Conservation (phyloP, 2,113 vertebrate genomes). For the Varanus salvator region DNA sequence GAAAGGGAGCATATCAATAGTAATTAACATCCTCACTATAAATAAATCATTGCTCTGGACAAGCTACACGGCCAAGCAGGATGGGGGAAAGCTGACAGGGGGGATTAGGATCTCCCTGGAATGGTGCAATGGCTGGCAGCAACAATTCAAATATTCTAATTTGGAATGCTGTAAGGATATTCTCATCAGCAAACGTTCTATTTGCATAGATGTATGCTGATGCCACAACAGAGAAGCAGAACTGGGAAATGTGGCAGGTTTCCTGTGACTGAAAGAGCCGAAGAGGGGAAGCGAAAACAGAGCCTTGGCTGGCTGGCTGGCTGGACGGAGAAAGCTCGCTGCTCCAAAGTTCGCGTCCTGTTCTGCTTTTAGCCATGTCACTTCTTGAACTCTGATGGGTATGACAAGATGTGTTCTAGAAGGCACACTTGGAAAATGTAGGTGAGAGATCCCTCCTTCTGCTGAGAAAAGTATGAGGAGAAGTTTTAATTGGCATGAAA, state of each 20-base stretch:
- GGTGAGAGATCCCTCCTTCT: not conserved
- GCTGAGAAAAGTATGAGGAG: not conserved
- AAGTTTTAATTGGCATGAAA: not conserved
- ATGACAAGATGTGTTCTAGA: not conserved
- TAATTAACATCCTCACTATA: not conserved
- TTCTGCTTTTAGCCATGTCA: not conserved
- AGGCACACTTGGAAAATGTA: not conserved
- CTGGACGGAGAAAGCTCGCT: not conserved
- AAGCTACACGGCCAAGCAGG: not conserved
- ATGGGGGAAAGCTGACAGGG: not conserved
- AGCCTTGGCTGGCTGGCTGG: too few relatives aligned
- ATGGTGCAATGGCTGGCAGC: not conserved
- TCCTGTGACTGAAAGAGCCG: not conserved
- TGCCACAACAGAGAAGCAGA: not conserved
- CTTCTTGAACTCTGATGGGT: slow-evolving; percentile 9
- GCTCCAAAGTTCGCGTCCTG: not conserved
- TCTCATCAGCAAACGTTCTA: not conserved
- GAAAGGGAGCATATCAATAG: not conserved
- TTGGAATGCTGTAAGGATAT: slow-evolving; percentile 5
- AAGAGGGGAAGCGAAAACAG: not conserved
- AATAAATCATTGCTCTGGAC: not conserved
- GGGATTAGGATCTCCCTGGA: not conserved
- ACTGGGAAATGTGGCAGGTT: not conserved
- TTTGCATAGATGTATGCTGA: not conserved
- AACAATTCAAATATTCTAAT: slow-evolving; percentile 11